Percentiles rank a stretch among this genome's conserved stretches.
Evolutionary conservation across 2,797 vertebrate genomes (phyloP).

Genomic region (Helostoma temminkii): DNA sequence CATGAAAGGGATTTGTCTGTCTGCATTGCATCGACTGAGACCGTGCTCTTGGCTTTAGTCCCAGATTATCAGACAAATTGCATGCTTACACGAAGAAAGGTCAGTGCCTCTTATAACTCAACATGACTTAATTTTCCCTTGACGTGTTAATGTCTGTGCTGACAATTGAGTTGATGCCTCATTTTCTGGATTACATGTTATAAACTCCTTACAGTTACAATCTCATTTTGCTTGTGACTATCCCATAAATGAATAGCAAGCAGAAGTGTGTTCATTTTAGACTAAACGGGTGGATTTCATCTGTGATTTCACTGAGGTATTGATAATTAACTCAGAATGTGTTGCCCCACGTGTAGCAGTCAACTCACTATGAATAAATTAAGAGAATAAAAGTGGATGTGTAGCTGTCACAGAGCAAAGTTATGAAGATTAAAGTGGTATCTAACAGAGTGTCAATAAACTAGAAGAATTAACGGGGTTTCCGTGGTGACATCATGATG

Average conservation of each 20-base stretch:
- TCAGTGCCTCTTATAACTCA: constrained; percentile 44
- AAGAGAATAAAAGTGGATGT: no score
- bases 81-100: constrained; percentile 47
- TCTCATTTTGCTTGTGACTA: not conserved
- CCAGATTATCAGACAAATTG: constrained; percentile 65
- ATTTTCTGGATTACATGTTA: not conserved
- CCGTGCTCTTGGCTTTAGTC: constrained; percentile 48
- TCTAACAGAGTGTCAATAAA: no score
- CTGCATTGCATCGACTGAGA: constrained; percentile 11
- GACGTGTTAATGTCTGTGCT: not conserved
- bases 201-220: not conserved
- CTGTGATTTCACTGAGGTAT: no score
- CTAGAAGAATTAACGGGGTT: no score
- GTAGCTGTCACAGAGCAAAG: no score
- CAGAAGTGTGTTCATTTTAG: not conserved
- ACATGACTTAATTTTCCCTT: constrained; percentile 15
- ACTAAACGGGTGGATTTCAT: not conserved
- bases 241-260: not conserved
- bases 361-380: no score
- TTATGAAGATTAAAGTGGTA: no score
- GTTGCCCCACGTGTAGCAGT: no score
- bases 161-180: not conserved
- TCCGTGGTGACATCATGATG: no score
- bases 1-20: constrained; percentile 50
- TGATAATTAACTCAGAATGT: not conserved